Evolutionary conservation across 2,888 invertebrate genomes (phyloP), one percentile per base, ranked within the genome.

Genomic region (Acrocyrtus sp.): DNA sequence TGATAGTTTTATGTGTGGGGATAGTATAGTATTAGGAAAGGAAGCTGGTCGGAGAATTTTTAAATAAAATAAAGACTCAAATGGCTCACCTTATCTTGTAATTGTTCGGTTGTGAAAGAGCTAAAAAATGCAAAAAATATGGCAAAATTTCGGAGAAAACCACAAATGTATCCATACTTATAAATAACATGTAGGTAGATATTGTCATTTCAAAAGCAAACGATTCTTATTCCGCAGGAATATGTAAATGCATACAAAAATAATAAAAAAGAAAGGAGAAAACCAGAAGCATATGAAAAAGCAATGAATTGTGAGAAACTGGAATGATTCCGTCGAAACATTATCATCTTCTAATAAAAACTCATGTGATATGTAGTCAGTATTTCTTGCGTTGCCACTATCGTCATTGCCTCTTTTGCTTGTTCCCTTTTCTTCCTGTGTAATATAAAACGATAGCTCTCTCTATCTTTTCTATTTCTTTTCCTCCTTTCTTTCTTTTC

Each of bases 251-350:
- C n/a, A 26, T n/a, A 51, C 24, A 22, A 39, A 39, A 17, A 39
- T 21, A 39, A 39, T 17, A 34, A 39, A 5, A 15, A 61, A 48
- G 27, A 63, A 65, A 56, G 6, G 22, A 17, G 51, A 53, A 29
- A 62, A 53, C 39, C n/a, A 56, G 39, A 68, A 72, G 70, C 68
- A 65, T 70, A 74, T 76, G 76, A 79, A 75, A 77, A 77, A 72
- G 77, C 72, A 76, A 78, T 78, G 75, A 75, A 63, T 65, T 72
- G 72, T 67, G 58, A 58, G 58, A 58, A 67, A 67, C 45, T 61
- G 61, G 29, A 68, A 68, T 61, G 68, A 68, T 68, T 61, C 47
- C 34, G 22, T 53, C 39, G 54, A 54, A 68, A 68, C 68, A 68
- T 68, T 68, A 68, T 68, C 65, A 66, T 66, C 58, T 58, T 17